Conservation (phyloP, 2,797 vertebrate genomes). For the Pangasius macronema region DNA sequence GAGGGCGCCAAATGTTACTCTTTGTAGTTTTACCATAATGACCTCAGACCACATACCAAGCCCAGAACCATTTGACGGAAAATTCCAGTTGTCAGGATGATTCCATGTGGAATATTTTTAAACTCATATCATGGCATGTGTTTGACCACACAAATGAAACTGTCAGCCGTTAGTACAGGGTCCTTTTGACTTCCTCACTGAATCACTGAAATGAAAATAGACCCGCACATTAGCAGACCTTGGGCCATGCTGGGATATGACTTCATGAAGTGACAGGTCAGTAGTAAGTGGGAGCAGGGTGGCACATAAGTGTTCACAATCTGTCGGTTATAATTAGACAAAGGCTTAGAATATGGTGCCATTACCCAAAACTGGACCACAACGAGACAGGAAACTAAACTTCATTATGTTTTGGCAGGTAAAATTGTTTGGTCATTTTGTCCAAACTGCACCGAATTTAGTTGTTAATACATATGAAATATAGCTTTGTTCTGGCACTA, state of each 20-base stretch:
- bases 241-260: slow-evolving; percentile 17
- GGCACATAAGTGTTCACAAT: slow-evolving; percentile 10
- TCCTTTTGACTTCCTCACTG: slow-evolving; percentile 18
- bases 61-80: slow-evolving; percentile 19
- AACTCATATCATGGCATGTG: slow-evolving; percentile 22
- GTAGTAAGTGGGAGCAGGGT: slow-evolving; percentile 21
- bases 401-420: background rate
- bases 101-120: slow-evolving; percentile 15
- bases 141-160: slow-evolving; percentile 43
- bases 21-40: slow-evolving; percentile 25
- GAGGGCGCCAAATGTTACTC: background rate
- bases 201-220: slow-evolving; percentile 35
- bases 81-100: slow-evolving; percentile 19
- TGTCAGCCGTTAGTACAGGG: slow-evolving; percentile 1
- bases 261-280: slow-evolving; percentile 36
- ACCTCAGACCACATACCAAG: slow-evolving; percentile 28
- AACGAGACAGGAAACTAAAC: background rate
- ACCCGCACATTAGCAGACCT: slow-evolving; percentile 22
- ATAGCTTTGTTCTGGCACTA: background rate
- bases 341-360: slow-evolving; percentile 3
- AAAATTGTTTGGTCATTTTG: slow-evolving; percentile 19
- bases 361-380: background rate
- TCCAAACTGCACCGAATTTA: background rate
- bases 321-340: slow-evolving; percentile 23
- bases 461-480: background rate